Evolutionary conservation across 2,888 invertebrate genomes (phyloP), one percentile per base, ranked within the genome.

Genomic region (Drosophila monieri): DNA sequence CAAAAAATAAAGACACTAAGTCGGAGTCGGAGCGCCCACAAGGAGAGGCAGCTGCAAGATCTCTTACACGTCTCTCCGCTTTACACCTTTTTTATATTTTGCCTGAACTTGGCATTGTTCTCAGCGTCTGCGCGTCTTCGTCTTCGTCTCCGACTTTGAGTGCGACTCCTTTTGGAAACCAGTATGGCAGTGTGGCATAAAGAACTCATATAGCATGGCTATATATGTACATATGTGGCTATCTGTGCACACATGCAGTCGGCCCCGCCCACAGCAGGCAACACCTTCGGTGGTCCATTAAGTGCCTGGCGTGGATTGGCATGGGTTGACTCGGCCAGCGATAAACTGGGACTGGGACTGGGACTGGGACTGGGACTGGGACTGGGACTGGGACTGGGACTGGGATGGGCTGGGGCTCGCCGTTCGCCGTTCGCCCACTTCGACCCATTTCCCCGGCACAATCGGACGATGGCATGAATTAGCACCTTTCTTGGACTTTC

Each of bases 401-500:
- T 43, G 43, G 18, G 21, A 21, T 43, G 15, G 23, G 23, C 9
- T 6, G 44, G 62, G 30, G 21, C 14, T 30, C 52, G 61, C 39
- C 47, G 27, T 8, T 30, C 52, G 61, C 39, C 47, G 27, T 8
- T 62, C 53, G 64, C 64, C 64, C 64, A 64, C 64, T 46, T 52
- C 80, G 86, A 83, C 86, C 86, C 72, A 83, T 83, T 83, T 83
- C 41, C 56, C 52, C 35, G 48, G 60, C 48, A 54, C 73, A 85
- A 80, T 71, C 78, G 70, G 65, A 73, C 73, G 79, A 73, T 78
- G 78, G 78, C 60, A 61, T 61, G 60, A 80, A 83, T 84, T 84
- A 86, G 78, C 84, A 84, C 86, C 83, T 84, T 85, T 86, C 78
- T 60, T 75, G 77, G 84, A 86, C 83, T 83, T 83, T 85, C 84